Conservation (phyloP, 2,797 vertebrate species). For the Merluccius polli region DNA sequence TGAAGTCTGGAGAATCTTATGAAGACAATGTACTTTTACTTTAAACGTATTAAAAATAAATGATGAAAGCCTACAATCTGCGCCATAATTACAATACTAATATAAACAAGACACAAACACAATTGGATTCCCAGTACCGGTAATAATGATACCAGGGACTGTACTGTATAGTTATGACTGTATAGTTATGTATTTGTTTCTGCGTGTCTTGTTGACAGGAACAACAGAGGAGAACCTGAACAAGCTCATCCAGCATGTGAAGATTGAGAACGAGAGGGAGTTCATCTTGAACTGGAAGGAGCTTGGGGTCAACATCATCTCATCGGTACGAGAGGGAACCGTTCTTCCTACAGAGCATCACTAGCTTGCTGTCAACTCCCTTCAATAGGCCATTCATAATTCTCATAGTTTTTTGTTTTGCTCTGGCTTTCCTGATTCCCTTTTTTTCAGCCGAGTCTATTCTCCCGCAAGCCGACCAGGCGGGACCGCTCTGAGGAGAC, state of each 20-base stretch:
- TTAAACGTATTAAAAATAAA: too few species aligned
- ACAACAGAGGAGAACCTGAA: slow-evolving; percentile 94
- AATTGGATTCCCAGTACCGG: background rate
- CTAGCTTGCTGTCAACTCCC: background rate
- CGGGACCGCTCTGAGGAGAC: slow-evolving; percentile 83
- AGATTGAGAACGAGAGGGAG: slow-evolving; percentile 85
- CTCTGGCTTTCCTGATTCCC: background rate
- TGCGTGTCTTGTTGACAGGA: slow-evolving; percentile 68
- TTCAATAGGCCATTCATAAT: background rate
- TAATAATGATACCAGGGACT: background rate
- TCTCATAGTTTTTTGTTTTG: slow-evolving; percentile 2
- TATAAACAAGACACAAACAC: background rate
- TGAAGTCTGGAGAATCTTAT: too few species aligned
- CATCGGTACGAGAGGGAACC: slow-evolving; percentile 57
- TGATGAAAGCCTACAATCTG: too few species aligned
- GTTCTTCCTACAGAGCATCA: background rate
- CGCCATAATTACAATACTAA: too few species aligned
- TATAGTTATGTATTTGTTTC: background rate
- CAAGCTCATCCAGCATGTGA: slow-evolving; percentile 94
- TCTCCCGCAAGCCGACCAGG: slow-evolving; percentile 72
- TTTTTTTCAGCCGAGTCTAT: slow-evolving; percentile 54
- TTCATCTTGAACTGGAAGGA: slow-evolving; percentile 94
- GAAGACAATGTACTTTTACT: too few species aligned
- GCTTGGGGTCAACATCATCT: slow-evolving; percentile 86
- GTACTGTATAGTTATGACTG: background rate